Evolutionary conservation across 2,888 invertebrate species (phyloP), one percentile per base, ranked within the genome.

Genomic region (Drosophila eohydei): DNA sequence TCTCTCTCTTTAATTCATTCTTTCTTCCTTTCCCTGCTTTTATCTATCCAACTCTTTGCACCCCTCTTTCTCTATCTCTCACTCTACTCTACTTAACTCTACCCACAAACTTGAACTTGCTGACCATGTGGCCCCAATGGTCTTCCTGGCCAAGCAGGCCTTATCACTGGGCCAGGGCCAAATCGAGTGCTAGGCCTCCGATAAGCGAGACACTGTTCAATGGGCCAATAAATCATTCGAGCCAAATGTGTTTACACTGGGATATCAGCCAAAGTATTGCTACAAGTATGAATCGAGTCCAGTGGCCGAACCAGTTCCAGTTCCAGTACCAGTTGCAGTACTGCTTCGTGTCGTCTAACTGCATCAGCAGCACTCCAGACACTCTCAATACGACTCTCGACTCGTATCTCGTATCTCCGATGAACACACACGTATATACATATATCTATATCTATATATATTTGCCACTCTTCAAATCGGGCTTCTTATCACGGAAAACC

Each of bases 111-210:
- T 77, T 77, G 77, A 77, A 77, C 77, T 76, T 76, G 58, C 46
- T 56, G 68, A 34, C 64, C 78, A 64, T 64, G 54, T 67, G 30
- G 66, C 61, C 48, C 70, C 74, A 80, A 64, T 71, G 66, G 32
- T 75, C 61, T 82, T 81, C 78, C 80, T 77, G 54, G 40, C 54
- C 54, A 28, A 1, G 78, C 55, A n/a, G 36, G 32, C 14, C 55
- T 77, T 79, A 84, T 82, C 84, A 72, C 76, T 64, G 80, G 78
- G 78, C 71, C 71, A 65, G 68, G 80, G 74, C 74, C 77, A 80
- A 58, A 34, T 71, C 59, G 69, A 63, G 68, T 68, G 70, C 56
- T 16, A 40, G 48, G n/a, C 48, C 48, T 5, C 26, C 54, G 82
- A 81, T 82, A 81, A 77, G 54, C 60, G 61, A 32, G 63, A 32